Percentiles rank a stretch among this genome's conserved stretches.
These are phyloP conservation scores for Drosophila triauraria DNA, from an alignment of 1,140 invertebrate species.

Conservation along the genomic window DNA sequence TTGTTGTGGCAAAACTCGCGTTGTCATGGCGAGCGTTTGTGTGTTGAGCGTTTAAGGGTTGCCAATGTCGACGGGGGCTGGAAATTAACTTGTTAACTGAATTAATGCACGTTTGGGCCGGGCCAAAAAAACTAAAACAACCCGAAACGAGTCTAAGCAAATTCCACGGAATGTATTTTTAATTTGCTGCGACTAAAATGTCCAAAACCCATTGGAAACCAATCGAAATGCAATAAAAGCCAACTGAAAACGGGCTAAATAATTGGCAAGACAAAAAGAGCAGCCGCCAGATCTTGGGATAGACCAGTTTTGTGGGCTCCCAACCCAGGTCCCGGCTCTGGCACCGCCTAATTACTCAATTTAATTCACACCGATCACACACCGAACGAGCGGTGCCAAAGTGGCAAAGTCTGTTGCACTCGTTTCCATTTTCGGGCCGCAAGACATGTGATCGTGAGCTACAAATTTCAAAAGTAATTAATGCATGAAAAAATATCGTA, in stretches of 20 bases:
- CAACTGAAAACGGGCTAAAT: slow-evolving; percentile 63
- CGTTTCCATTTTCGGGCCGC: slow-evolving; percentile 44
- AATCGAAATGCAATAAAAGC: slow-evolving; percentile 77
- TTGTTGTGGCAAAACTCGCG: slow-evolving; percentile 27
- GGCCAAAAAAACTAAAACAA: slow-evolving; percentile 11
- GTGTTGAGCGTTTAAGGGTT: slow-evolving; percentile 17
- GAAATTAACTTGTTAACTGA: slow-evolving; percentile 70
- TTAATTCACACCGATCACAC: slow-evolving; percentile 57
- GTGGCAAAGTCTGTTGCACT: slow-evolving; percentile 49
- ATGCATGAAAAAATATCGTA: slow-evolving; percentile 68
- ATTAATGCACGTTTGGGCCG: slow-evolving; percentile 48
- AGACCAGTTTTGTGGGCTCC: slow-evolving; percentile 29
- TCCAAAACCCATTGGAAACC: slow-evolving; percentile 44
- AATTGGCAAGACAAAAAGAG: slow-evolving; percentile 38
- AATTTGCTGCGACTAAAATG: slow-evolving; percentile 57
- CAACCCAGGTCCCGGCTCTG: slow-evolving; percentile 10
- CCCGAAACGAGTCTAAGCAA: slow-evolving; percentile 22
- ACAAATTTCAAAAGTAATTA: slow-evolving; percentile 66
- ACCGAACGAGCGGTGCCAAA: slow-evolving; percentile 15
- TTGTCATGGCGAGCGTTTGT: slow-evolving; percentile 38
- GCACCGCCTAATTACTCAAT: slow-evolving; percentile 72
- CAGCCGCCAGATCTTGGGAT: slow-evolving; percentile 27
- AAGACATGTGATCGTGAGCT: slow-evolving; percentile 66
- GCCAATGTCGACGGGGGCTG: slow-evolving; percentile 20
- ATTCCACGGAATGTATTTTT: slow-evolving; percentile 54